Evolutionary conservation across 2,797 vertebrate species (phyloP).

Genomic region (Phrynocephalus guinanensis): DNA sequence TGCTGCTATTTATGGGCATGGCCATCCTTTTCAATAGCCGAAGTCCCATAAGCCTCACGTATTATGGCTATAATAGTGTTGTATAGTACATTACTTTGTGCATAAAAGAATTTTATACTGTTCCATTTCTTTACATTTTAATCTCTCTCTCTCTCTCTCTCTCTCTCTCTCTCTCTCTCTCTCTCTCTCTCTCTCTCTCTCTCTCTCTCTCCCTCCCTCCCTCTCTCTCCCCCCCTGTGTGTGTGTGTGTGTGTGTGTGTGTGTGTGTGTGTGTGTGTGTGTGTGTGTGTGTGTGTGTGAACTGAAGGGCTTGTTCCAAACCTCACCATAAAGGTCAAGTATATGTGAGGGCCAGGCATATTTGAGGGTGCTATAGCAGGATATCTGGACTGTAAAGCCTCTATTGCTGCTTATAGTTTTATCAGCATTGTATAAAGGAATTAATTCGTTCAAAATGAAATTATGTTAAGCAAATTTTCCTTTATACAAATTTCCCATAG

Average conservation of each 20-base stretch:
- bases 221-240: too few species aligned
- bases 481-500: too few species aligned
- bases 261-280: too few species aligned
- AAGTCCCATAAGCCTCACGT: constrained; percentile 62
- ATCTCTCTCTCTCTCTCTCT: neutral
- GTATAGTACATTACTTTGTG: constrained; percentile 56
- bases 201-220: too few species aligned
- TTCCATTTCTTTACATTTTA: constrained; percentile 68
- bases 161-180: too few species aligned
- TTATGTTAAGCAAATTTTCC: too few species aligned
- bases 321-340: constrained; percentile 51
- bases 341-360: constrained; percentile 33
- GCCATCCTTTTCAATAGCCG: constrained; percentile 56
- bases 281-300: constrained; percentile 56
- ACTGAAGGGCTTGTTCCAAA: constrained; percentile 44
- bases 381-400: constrained; percentile 10
- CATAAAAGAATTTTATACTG: constrained; percentile 70
- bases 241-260: too few species aligned
- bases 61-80: constrained; percentile 66
- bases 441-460: too few species aligned
- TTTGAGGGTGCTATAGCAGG: neutral
- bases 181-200: too few species aligned
- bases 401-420: constrained; percentile 15
- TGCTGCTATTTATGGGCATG: constrained; percentile 59
- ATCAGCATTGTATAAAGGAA: too few species aligned